Evolutionary conservation across 1,140 invertebrate genomes (phyloP).

Genomic region (Triops cancriformis): DNA sequence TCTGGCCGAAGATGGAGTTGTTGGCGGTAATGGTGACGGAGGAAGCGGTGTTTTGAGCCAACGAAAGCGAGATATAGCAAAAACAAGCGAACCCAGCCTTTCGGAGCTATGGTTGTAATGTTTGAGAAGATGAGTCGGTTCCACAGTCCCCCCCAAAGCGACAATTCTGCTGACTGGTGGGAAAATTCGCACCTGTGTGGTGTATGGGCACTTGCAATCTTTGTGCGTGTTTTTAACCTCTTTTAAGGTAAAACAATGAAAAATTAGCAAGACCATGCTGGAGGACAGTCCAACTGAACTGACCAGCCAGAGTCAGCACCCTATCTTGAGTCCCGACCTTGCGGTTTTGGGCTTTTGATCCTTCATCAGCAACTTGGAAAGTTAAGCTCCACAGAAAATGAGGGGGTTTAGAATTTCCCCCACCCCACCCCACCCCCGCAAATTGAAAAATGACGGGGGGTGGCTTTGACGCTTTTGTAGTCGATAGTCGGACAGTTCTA

Average conservation of each 20-base stretch:
- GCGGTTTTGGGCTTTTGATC: conserved; percentile 3
- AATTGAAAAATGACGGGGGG: conserved; percentile 9
- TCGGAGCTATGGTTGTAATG: background rate
- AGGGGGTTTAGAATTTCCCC: background rate
- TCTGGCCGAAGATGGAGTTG: background rate
- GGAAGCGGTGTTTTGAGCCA: background rate
- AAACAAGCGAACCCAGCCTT: background rate
- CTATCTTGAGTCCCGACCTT: background rate
- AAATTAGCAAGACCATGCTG: too few relatives aligned
- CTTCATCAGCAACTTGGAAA: background rate
- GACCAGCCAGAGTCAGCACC: too few relatives aligned
- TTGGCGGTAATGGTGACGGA: conserved; percentile 13
- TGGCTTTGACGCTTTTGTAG: background rate
- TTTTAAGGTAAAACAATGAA: background rate
- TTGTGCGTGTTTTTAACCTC: background rate
- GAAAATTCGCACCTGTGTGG: background rate
- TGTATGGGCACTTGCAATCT: background rate
- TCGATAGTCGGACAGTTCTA: background rate
- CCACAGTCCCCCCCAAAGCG: background rate
- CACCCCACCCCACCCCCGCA: too few relatives aligned
- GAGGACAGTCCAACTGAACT: too few relatives aligned
- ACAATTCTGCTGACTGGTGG: background rate
- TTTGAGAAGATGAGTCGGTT: background rate
- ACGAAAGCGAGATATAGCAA: background rate
- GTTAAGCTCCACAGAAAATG: background rate